Percentiles rank a stretch among this genome's conserved stretches.
Conservation (phyloP, 2,113 vertebrate species). For the Seriola rivoliana region DNA sequence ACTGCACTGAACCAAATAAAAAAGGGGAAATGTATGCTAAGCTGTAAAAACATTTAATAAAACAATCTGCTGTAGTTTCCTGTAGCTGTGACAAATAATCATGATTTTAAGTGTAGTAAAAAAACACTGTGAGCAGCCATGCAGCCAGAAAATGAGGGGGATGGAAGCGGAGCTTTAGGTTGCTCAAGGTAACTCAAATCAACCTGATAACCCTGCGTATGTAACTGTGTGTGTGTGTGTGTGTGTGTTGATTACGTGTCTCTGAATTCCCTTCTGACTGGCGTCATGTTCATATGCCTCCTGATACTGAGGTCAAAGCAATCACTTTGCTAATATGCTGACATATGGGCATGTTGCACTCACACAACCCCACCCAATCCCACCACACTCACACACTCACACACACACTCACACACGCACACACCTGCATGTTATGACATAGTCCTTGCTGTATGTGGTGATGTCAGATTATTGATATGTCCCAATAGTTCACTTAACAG, state of each 20-base stretch:
- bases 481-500: conserved; percentile 52
- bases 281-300: conserved; percentile 53
- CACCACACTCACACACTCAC: conserved; percentile 38
- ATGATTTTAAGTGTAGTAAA: neutral
- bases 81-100: conserved; percentile 33
- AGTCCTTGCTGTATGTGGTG: conserved; percentile 46
- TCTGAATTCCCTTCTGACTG: conserved; percentile 21
- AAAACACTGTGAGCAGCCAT: conserved; percentile 19
- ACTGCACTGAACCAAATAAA: conserved; percentile 13
- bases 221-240: neutral
- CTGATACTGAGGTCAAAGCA: conserved; percentile 68
- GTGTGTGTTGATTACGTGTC: neutral
- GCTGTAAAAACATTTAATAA: conserved; percentile 40
- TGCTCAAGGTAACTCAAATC: conserved; percentile 57
- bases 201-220: conserved; percentile 34
- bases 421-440: conserved; percentile 56
- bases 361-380: conserved; percentile 50
- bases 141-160: neutral
- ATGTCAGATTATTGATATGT: conserved; percentile 69
- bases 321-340: conserved; percentile 51
- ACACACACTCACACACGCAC: conserved; percentile 24
- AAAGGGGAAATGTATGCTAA: conserved; percentile 36
- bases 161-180: conserved; percentile 19
- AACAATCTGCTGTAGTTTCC: conserved; percentile 44
- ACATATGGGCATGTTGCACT: conserved; percentile 56